Evolutionary conservation across 2,888 invertebrate genomes (phyloP).

Genomic region (Pogonocherus hispidulus): DNA sequence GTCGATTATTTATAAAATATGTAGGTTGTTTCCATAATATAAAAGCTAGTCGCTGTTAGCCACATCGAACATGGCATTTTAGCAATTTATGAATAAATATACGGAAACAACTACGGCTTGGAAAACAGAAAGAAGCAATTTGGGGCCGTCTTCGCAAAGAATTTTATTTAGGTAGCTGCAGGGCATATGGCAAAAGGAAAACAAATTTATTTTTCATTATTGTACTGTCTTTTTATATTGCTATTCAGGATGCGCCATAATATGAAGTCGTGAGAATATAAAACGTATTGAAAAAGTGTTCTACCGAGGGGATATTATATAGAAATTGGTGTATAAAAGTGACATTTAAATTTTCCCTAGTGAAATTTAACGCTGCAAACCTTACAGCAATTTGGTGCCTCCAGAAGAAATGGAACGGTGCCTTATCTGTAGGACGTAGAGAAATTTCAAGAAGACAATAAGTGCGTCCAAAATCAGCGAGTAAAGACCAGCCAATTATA

Average conservation of each 20-base stretch:
- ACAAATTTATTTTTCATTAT: constrained; percentile 49
- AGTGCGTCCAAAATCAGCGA: too few species aligned
- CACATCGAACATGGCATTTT: not conserved
- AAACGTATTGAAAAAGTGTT: constrained; percentile 40
- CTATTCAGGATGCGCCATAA: constrained; percentile 40
- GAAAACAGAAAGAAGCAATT: constrained; percentile 34
- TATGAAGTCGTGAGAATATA: constrained; percentile 36
- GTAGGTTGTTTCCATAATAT: not conserved
- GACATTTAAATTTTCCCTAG: constrained; percentile 21
- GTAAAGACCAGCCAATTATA: too few species aligned
- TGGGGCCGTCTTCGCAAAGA: constrained; percentile 27
- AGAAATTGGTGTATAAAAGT: constrained; percentile 26
- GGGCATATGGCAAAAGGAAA: constrained; percentile 34
- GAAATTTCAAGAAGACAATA: too few species aligned
- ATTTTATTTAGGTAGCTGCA: constrained; percentile 36
- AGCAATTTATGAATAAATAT: constrained; percentile 33
- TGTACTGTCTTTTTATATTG: constrained; percentile 41
- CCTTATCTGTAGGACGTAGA: not conserved
- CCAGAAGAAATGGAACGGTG: not conserved
- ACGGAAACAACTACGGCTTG: constrained; percentile 20
- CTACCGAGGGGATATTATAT: constrained; percentile 33
- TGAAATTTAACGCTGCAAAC: not conserved
- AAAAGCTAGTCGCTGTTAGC: not conserved
- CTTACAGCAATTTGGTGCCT: not conserved
- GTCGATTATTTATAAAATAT: not conserved